Evolutionary conservation across 2,113 vertebrate species (phyloP), one percentile per base, ranked within the genome.

Genomic region (Mastomys coucha): DNA sequence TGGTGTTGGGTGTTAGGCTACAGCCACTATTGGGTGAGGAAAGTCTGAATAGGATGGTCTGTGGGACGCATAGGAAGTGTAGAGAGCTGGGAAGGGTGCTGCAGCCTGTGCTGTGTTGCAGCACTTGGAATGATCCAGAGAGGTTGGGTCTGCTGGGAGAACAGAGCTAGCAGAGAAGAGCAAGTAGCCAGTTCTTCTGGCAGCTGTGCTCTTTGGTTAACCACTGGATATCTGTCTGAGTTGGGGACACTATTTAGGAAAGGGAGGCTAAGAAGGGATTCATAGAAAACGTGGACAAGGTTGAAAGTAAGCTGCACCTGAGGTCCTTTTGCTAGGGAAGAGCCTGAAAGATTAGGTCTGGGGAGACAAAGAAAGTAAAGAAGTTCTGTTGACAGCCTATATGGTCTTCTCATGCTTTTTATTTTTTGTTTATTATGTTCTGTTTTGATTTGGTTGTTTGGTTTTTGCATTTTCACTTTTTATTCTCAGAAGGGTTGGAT

Each of bases 281-380:
- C 22, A 60, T 7, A 82, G 56, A 24, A 42, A 12, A 60, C 22
- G 26, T 60, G 7, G 7, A 6, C 13, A 60, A 14, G 22, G 53
- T 3, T 22, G 2, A 19, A 58, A 10, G 11, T 2, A 39, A 11
- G 0, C 36, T 82, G 78, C 7, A 26, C 1, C 33, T 81, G 1
- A 1, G 13, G 20, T 36, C n/a, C 10, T 58, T 16, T n/a, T 58
- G 78, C 36, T 58, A 81, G 51, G 4, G 77, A n/a, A 11, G 33
- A 81, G 20, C 1, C 53, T 24, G 12, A 82, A 2, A 9, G 36
- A 26, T 1, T 39, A 22, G 53, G 36, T 14, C 6, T 60, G 11
- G 12, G 12, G 12, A 82, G 39, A 39, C 53, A 82, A 10, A n/a
- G 36, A 39, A 26, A 60, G 2, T 3, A 16, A 22, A 8, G 4